Conservation (phyloP, 2,113 vertebrate genomes). For the Laterallus jamaicensis region DNA sequence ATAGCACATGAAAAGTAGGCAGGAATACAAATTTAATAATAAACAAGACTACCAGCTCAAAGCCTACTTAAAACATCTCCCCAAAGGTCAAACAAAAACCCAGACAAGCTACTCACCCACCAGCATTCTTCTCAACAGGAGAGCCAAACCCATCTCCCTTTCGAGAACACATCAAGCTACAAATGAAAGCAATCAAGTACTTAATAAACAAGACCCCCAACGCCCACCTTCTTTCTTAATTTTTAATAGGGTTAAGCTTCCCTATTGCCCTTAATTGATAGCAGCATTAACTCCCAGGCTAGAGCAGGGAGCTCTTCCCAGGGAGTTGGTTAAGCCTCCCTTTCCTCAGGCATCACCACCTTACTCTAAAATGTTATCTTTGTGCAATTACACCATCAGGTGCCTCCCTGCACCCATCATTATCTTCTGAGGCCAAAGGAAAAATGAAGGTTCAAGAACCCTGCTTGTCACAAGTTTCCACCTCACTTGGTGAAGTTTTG, state of each 20-base stretch:
- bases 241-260: neutral
- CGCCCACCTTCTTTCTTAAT: neutral
- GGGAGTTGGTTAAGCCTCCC: neutral
- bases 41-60: neutral
- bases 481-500: neutral
- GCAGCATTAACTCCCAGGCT: neutral
- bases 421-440: neutral
- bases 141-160: fast-evolving
- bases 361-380: neutral
- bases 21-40: neutral
- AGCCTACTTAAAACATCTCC: neutral
- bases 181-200: neutral
- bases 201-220: fast-evolving
- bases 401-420: neutral
- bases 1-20: neutral
- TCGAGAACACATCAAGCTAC: fast-evolving
- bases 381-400: neutral
- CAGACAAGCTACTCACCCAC: neutral
- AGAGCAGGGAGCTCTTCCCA: neutral
- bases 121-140: neutral
- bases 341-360: neutral
- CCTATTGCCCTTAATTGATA: neutral
- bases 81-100: neutral
- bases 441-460: neutral
- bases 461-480: neutral